These are phyloP conservation scores for Caenorhabditis japonica DNA, from an alignment of 2,888 invertebrate genomes.

Conservation along the genomic window DNA sequence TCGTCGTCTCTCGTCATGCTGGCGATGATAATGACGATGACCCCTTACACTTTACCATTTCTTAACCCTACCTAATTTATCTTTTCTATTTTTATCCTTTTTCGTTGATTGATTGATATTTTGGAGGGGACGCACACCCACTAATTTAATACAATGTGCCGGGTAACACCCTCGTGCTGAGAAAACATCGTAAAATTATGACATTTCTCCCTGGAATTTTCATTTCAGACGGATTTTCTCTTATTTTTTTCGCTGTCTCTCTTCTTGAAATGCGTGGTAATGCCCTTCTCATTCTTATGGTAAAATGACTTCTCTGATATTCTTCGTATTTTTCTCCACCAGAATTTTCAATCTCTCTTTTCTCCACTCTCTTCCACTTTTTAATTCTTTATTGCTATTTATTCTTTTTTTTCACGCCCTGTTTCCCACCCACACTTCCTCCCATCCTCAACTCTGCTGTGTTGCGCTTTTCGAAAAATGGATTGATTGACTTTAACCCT, in stretches of 20 bases:
- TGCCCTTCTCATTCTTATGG: constrained; percentile 6
- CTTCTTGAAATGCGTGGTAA: constrained; percentile 32
- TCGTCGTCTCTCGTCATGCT: too few relatives aligned
- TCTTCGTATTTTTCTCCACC: constrained; percentile 12
- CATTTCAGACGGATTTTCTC: not conserved
- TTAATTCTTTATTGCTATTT: too few relatives aligned
- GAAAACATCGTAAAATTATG: constrained; percentile 6
- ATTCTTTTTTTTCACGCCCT: constrained; percentile 9
- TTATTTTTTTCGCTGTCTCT: not conserved
- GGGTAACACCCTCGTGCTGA: constrained; percentile 36
- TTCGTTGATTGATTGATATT: constrained; percentile 34
- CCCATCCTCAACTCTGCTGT: not conserved
- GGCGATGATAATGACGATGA: too few relatives aligned
- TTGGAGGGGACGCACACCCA: constrained; percentile 23
- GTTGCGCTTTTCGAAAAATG: too few relatives aligned
- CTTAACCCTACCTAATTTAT: constrained; percentile 38
- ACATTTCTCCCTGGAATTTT: not conserved
- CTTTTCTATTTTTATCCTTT: constrained; percentile 18
- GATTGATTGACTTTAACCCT: constrained; percentile 21
- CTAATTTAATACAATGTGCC: constrained; percentile 49
- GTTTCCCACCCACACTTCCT: constrained; percentile 4
- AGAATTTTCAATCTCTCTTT: constrained; percentile 22
- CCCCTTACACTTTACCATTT: constrained; percentile 18
- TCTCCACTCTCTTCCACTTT: constrained; percentile 5
- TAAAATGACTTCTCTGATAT: constrained; percentile 3